These are phyloP conservation scores for Valencia hispanica DNA, from an alignment of 2,797 vertebrate genomes.

Conservation along the genomic window DNA sequence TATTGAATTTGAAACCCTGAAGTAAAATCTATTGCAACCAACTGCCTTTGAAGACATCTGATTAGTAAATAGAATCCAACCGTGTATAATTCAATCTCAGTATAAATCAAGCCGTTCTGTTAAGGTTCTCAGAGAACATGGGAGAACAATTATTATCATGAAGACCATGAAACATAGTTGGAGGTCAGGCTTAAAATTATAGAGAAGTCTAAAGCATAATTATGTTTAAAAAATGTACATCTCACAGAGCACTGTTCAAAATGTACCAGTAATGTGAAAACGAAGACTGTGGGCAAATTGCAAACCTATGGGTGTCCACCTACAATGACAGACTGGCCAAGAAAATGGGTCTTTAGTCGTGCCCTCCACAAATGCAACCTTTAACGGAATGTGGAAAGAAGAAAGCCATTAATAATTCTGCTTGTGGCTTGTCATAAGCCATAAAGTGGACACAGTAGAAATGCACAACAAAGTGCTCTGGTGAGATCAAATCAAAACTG, in stretches of 20 bases:
- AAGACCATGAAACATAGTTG: neutral
- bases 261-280: neutral
- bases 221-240: neutral
- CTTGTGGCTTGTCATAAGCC: neutral
- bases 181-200: neutral
- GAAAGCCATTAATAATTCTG: neutral
- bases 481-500: neutral
- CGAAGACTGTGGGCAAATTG: neutral
- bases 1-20: neutral
- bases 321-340: neutral
- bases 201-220: neutral
- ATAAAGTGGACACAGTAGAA: neutral
- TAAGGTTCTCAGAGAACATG: neutral
- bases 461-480: neutral
- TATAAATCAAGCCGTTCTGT: no score
- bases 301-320: neutral
- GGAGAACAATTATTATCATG: neutral
- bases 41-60: no score
- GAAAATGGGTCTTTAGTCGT: neutral
- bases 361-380: neutral
- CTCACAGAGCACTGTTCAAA: neutral
- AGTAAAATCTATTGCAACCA: neutral
- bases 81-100: no score
- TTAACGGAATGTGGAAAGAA: neutral
- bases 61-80: no score